Evolutionary conservation across 2,797 vertebrate genomes (phyloP).

Genomic region (Sebastes ruberrimus): DNA sequence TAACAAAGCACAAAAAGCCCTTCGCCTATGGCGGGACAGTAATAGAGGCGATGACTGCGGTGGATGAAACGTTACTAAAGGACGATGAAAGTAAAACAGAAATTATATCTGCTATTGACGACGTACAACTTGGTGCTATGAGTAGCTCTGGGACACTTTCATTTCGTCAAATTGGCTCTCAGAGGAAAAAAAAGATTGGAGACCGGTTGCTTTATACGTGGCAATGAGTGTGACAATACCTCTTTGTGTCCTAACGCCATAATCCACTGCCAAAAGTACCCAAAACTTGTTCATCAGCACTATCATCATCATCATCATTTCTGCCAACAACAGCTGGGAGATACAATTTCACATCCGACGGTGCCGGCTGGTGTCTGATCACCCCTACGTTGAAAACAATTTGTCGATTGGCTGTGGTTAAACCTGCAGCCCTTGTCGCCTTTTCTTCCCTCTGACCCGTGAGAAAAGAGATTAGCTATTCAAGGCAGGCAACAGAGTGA

Average conservation of each 20-base stretch:
- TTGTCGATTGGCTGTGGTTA: constrained; percentile 60
- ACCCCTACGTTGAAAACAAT: constrained; percentile 53
- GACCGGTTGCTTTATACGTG: background rate
- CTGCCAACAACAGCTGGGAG: constrained; percentile 40
- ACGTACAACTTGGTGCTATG: background rate
- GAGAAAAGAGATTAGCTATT: constrained; percentile 77
- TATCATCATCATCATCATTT: constrained; percentile 1
- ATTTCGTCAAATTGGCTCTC: background rate
- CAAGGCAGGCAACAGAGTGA: constrained; percentile 66
- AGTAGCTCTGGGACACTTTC: rapidly evolving
- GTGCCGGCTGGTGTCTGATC: constrained; percentile 39
- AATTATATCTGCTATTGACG: rapidly evolving
- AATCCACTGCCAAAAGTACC: background rate
- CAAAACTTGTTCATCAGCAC: constrained; percentile 20
- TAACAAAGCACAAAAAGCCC: background rate
- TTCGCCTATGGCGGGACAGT: background rate
- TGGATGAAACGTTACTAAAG: background rate
- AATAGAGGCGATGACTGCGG: background rate
- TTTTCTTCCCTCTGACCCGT: constrained; percentile 72
- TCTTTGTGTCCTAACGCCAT: background rate
- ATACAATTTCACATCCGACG: constrained; percentile 53
- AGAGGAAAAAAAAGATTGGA: background rate
- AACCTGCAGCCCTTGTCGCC: constrained; percentile 34
- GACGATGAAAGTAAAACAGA: background rate
- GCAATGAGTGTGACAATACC: background rate